Percentiles rank a stretch among this genome's conserved stretches.
phyloP scores from a whole-genome alignment of 1,140 invertebrate genomes.

The Sinella curviseta region DNA sequence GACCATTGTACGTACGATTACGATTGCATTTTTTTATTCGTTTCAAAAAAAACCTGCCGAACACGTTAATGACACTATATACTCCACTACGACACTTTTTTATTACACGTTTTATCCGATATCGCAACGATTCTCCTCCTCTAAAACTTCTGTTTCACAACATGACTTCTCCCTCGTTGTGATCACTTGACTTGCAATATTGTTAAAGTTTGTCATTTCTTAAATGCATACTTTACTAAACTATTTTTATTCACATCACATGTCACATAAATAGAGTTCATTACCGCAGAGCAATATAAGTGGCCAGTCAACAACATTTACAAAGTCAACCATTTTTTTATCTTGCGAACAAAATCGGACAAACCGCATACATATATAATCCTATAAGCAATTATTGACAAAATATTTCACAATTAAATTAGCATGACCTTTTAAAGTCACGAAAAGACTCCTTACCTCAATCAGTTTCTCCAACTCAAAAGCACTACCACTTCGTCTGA shows the following conservation, averaged over 20 bases:
- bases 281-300: too few relatives aligned
- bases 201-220: too few relatives aligned
- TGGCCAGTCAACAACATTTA: too few relatives aligned
- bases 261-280: too few relatives aligned
- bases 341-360: neutral
- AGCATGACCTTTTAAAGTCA: neutral
- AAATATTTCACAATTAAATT: neutral
- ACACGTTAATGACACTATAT: neutral
- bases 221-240: too few relatives aligned
- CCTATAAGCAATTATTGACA: neutral
- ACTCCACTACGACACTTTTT: neutral
- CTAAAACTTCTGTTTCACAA: too few relatives aligned
- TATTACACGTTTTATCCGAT: neutral
- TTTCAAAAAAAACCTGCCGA: neutral
- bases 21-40: neutral
- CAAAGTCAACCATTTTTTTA: too few relatives aligned
- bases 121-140: too few relatives aligned
- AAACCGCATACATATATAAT: neutral
- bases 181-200: too few relatives aligned
- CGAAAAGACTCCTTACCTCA: conserved; percentile 42
- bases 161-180: too few relatives aligned
- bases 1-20: neutral
- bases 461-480: conserved; percentile 47
- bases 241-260: too few relatives aligned
- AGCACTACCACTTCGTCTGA: conserved; percentile 36